A percentile compares a stretch with the other conserved stretches of the same genome.
Conservation (phyloP, 2,888 invertebrate species). For the Camptogramma bilineatum region DNA sequence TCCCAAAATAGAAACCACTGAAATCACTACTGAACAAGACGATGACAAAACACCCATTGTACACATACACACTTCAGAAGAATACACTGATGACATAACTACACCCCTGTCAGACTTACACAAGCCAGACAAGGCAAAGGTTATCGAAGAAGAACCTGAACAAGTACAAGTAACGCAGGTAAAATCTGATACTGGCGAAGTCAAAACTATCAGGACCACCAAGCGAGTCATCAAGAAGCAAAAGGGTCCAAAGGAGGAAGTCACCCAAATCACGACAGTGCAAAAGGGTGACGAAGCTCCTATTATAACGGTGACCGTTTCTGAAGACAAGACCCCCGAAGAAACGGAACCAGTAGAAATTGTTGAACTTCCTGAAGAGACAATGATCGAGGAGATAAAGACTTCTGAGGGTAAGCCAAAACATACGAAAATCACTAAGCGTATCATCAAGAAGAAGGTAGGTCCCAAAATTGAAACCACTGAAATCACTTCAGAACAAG, state of each 20-base stretch:
- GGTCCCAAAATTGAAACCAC: slow-evolving; percentile 19
- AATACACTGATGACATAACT: slow-evolving; percentile 41
- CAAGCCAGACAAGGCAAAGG: slow-evolving; percentile 51
- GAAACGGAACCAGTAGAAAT: slow-evolving; percentile 27
- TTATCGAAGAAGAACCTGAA: slow-evolving; percentile 55
- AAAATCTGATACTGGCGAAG: slow-evolving; percentile 59
- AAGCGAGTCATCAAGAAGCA: slow-evolving; percentile 62
- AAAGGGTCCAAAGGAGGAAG: slow-evolving; percentile 51
- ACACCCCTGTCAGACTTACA: slow-evolving; percentile 46
- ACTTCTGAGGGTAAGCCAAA: slow-evolving; percentile 29
- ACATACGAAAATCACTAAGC: slow-evolving; percentile 9
- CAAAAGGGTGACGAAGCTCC: slow-evolving; percentile 66
- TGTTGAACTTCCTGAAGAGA: slow-evolving; percentile 26
- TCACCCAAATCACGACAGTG: slow-evolving; percentile 73
- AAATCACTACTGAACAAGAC: slow-evolving; percentile 46
- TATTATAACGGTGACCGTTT: slow-evolving; percentile 52
- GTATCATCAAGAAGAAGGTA: slow-evolving; percentile 31
- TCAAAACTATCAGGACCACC: slow-evolving; percentile 49
- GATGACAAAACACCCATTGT: slow-evolving; percentile 38
- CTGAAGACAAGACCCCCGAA: slow-evolving; percentile 47
- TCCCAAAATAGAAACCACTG: slow-evolving; percentile 50
- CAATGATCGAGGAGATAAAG: not conserved
- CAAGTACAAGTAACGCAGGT: slow-evolving; percentile 28
- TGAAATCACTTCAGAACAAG: slow-evolving; percentile 8
- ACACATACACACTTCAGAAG: slow-evolving; percentile 48